Evolutionary conservation across 2,888 invertebrate genomes (phyloP).

Genomic region (Entomobrya proxima): DNA sequence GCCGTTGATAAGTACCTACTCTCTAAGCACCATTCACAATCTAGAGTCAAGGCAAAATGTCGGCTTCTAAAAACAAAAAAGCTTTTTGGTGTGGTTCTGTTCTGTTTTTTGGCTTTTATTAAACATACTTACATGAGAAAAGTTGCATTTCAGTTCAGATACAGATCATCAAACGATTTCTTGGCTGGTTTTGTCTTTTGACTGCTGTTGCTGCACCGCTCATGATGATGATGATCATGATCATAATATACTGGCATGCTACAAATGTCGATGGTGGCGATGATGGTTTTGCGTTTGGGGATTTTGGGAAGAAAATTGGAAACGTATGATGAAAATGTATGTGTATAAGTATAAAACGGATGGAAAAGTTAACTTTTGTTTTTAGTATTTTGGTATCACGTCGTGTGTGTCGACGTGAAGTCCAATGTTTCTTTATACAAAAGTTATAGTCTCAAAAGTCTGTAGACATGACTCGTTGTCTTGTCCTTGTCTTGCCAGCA

Average conservation of each 20-base stretch:
- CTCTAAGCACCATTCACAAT: background rate
- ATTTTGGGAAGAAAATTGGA: conserved; percentile 18
- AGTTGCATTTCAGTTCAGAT: background rate
- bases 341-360: background rate
- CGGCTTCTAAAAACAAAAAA: background rate
- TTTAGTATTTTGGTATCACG: background rate
- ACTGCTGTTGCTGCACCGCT: too few relatives aligned
- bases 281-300: conserved; percentile 7
- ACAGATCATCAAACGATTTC: too few relatives aligned
- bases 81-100: background rate
- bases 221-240: too few relatives aligned
- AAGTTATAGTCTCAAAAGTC: background rate
- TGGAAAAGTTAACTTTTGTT: conserved; percentile 24
- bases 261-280: background rate
- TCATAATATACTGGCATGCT: too few relatives aligned
- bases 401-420: too few relatives aligned
- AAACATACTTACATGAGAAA: background rate
- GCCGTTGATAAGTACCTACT: too few relatives aligned
- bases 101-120: background rate
- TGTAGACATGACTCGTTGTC: background rate
- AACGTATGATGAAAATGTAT: background rate
- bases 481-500: conserved; percentile 14
- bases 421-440: too few relatives aligned
- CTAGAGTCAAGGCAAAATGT: background rate
- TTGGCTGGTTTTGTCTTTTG: too few relatives aligned